Percentiles rank a stretch among this genome's conserved stretches.
These are phyloP conservation scores for Bradynema listronoti DNA, from an alignment of 1,140 invertebrate genomes.

Conservation along the genomic window DNA sequence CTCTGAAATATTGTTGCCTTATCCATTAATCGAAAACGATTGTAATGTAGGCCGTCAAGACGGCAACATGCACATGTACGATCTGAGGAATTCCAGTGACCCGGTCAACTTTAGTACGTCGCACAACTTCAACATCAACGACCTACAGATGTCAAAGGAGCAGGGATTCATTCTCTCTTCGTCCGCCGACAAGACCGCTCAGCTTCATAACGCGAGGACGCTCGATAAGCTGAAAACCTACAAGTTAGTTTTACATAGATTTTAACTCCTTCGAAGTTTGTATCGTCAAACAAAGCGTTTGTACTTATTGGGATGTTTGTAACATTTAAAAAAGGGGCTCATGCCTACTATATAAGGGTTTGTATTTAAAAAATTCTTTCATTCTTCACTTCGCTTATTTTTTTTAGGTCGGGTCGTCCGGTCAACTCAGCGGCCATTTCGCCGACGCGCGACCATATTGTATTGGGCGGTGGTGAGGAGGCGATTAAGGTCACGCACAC, in stretches of 20 bases:
- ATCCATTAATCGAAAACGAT: background rate
- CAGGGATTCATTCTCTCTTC: slow-evolving; percentile 51
- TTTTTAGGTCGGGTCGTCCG: slow-evolving; percentile 50
- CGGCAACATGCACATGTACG: slow-evolving; percentile 44
- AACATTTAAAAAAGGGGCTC: no score
- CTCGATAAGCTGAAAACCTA: slow-evolving; percentile 51
- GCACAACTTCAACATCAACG: slow-evolving; percentile 44
- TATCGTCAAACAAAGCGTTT: no score
- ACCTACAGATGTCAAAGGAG: slow-evolving; percentile 52
- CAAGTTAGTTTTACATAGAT: slow-evolving; percentile 29
- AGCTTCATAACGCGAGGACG: slow-evolving; percentile 46
- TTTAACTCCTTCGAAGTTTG: no score
- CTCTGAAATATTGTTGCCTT: no score
- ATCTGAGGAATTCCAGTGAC: slow-evolving; percentile 42
- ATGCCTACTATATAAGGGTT: no score
- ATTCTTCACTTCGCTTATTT: background rate
- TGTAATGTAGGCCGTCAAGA: slow-evolving; percentile 33
- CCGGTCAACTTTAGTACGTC: slow-evolving; percentile 40
- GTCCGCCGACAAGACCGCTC: slow-evolving; percentile 54
- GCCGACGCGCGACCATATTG: slow-evolving; percentile 54
- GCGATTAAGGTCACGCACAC: slow-evolving; percentile 81
- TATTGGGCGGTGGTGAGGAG: slow-evolving; percentile 56
- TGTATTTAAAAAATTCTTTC: no score
- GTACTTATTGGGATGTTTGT: no score
- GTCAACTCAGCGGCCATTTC: slow-evolving; percentile 57